Evolutionary conservation across 2,113 vertebrate genomes (phyloP).

Genomic region (Orthochromis indermauri): DNA sequence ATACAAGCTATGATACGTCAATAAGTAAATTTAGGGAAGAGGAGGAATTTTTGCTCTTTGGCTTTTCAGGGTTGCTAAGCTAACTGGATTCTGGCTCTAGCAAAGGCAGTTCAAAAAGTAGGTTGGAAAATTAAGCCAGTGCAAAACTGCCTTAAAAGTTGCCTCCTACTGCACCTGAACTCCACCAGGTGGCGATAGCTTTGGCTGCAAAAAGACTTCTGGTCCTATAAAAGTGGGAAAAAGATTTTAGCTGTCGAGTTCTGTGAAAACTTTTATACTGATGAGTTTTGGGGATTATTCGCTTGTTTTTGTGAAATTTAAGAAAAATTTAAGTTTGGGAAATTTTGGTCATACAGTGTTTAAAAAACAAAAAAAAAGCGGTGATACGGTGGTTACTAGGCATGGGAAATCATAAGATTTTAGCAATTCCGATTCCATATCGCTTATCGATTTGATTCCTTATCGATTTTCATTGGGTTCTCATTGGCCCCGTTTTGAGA

Average conservation of each 20-base stretch:
- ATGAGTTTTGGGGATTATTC: neutral
- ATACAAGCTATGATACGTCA: rapidly evolving
- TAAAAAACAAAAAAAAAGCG: rapidly evolving
- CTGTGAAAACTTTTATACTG: neutral
- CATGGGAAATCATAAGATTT: rapidly evolving
- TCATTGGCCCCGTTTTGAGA: neutral
- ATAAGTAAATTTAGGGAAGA: neutral
- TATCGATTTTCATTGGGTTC: neutral
- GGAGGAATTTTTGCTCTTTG: neutral
- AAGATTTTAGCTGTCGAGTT: rapidly evolving
- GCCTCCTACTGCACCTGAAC: neutral
- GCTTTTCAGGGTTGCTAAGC: neutral
- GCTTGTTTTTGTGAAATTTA: neutral
- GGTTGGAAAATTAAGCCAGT: neutral
- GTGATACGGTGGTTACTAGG: rapidly evolving
- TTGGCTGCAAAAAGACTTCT: neutral
- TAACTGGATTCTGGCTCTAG: neutral
- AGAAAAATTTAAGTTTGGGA: rapidly evolving
- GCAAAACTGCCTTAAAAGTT: neutral
- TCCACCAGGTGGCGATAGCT: neutral
- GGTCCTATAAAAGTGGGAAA: neutral
- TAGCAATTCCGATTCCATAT: neutral
- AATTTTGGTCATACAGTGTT: neutral
- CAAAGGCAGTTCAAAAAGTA: neutral
- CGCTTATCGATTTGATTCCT: neutral